Evolutionary conservation across 1,140 invertebrate genomes (phyloP).

Genomic region (Parasteatoda tepidariorum): DNA sequence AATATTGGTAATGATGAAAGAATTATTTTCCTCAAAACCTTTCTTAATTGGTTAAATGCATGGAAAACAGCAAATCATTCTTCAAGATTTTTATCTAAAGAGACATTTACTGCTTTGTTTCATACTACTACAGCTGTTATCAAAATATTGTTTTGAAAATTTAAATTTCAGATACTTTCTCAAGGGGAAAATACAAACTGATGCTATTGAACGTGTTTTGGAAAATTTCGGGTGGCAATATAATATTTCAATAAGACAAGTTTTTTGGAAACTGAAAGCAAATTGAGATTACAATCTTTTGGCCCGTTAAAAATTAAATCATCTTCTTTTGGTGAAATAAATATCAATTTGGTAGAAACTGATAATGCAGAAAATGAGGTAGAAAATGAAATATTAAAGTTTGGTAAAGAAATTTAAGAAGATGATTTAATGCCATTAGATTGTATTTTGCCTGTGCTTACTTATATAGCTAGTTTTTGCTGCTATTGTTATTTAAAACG

Average conservation of each 20-base stretch:
- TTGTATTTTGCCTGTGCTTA: neutral
- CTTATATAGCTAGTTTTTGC: neutral
- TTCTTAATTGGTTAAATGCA: neutral
- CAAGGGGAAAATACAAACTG: conserved; percentile 52
- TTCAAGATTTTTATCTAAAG: neutral
- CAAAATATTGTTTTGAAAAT: conserved; percentile 32
- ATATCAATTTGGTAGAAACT: neutral
- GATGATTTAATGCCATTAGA: neutral
- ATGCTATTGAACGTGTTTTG: conserved; percentile 52
- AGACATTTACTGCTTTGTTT: conserved; percentile 2
- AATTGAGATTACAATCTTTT: neutral
- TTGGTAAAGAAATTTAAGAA: neutral
- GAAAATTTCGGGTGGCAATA: conserved; percentile 44
- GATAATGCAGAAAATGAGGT: neutral
- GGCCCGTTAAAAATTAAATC: neutral
- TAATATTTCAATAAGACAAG: conserved; percentile 28
- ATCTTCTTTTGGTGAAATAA: neutral
- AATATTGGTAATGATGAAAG: neutral
- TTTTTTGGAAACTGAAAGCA: conserved; percentile 52
- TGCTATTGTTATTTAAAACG: neutral
- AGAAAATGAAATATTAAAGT: neutral
- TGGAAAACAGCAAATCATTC: neutral
- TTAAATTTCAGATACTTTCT: conserved; percentile 31
- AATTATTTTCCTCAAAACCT: neutral
- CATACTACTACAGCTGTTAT: conserved; percentile 27